A percentile compares a stretch with the other conserved stretches of the same genome.
Conservation (phyloP, 2,797 vertebrate genomes). For the Hydrophis major region DNA sequence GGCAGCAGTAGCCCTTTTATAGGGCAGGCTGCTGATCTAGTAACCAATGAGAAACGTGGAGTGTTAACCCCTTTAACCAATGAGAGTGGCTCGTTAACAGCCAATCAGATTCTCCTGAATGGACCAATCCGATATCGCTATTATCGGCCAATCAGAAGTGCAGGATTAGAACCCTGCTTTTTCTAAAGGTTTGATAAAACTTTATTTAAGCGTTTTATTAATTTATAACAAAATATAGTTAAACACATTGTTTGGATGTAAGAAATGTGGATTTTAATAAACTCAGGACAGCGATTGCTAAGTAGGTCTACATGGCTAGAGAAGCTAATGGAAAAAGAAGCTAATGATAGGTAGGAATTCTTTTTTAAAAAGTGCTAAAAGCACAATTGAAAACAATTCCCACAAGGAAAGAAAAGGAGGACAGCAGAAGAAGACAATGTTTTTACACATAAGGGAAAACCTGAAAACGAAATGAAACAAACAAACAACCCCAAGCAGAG, state of each 20-base stretch:
- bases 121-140: too few species aligned
- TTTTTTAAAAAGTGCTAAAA: not conserved
- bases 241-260: not conserved
- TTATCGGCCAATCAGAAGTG: too few species aligned
- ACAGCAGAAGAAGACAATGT: not conserved
- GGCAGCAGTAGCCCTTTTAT: too few species aligned
- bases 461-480: not conserved
- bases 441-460: not conserved
- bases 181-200: too few species aligned
- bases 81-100: too few species aligned
- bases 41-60: too few species aligned
- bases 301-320: not conserved
- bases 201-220: too few species aligned
- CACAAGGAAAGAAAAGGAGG: not conserved
- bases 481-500: not conserved
- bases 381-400: not conserved
- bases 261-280: not conserved
- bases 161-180: too few species aligned
- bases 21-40: too few species aligned
- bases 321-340: not conserved
- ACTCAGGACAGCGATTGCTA: not conserved
- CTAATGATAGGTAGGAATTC: not conserved
- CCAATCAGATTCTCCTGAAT: too few species aligned
- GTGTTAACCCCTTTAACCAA: too few species aligned
- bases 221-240: not conserved